Conservation (phyloP, 2,888 invertebrate species). For the Alsophila aescularia region DNA sequence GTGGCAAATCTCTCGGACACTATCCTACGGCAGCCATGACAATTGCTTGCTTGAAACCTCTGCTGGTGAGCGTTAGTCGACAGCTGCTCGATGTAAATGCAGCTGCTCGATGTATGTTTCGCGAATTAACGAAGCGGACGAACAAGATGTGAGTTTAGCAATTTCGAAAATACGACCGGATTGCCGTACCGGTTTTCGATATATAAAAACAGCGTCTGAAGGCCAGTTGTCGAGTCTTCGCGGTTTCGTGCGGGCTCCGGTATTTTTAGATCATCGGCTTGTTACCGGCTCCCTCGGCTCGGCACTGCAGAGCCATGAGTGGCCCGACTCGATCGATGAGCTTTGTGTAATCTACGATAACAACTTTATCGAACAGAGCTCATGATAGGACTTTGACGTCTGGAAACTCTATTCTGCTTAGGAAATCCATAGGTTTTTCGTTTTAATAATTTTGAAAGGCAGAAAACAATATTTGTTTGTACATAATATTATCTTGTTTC, state of each 20-base stretch:
- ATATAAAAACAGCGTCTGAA: constrained; percentile 47
- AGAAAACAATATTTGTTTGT: not conserved
- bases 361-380: constrained; percentile 11
- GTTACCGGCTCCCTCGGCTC: constrained; percentile 20
- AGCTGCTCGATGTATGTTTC: constrained; percentile 11
- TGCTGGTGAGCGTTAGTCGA: constrained; percentile 10
- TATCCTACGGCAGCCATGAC: constrained; percentile 33
- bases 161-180: constrained; percentile 12
- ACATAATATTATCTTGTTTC: too few species aligned
- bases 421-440: not conserved
- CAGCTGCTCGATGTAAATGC: constrained; percentile 11
- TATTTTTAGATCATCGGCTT: constrained; percentile 50
- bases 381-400: too few species aligned
- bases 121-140: not conserved
- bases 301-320: constrained; percentile 14
- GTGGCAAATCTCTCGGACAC: constrained; percentile 9
- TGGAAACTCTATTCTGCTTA: not conserved
- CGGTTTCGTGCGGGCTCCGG: constrained; percentile 43
- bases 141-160: constrained; percentile 7
- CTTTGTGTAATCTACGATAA: constrained; percentile 29
- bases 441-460: not conserved
- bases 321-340: constrained; percentile 30
- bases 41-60: constrained; percentile 5
- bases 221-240: constrained; percentile 41
- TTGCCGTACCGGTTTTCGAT: constrained; percentile 30